Conservation (phyloP, 1,140 invertebrate genomes). For the Scaptomyza hsui region DNA sequence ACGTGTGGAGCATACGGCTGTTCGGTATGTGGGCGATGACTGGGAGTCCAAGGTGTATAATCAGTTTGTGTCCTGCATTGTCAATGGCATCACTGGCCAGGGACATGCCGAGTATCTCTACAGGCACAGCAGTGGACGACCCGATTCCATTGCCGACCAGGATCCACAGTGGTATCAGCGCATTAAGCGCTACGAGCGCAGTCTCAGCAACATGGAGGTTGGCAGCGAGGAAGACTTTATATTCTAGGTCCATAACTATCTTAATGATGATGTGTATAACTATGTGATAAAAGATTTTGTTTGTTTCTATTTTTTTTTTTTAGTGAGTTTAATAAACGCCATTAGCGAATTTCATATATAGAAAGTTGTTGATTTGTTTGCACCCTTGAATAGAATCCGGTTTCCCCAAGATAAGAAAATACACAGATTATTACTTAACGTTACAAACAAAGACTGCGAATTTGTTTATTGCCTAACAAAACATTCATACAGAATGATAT, state of each 20-base stretch:
- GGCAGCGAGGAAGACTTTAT: slow-evolving; percentile 54
- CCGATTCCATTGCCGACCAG: slow-evolving; percentile 40
- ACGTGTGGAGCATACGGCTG: slow-evolving; percentile 49
- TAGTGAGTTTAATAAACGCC: too few relatives aligned
- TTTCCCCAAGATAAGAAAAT: too few relatives aligned
- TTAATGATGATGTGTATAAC: not conserved
- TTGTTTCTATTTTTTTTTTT: not conserved
- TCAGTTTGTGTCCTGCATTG: slow-evolving; percentile 76
- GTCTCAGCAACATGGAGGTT: slow-evolving; percentile 57
- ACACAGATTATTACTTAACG: too few relatives aligned
- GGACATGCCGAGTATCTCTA: slow-evolving; percentile 78
- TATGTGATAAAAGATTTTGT: too few relatives aligned
- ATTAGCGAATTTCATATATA: too few relatives aligned
- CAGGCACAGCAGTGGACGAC: slow-evolving; percentile 59
- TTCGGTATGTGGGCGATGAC: slow-evolving; percentile 73
- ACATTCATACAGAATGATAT: too few relatives aligned
- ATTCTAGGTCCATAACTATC: slow-evolving; percentile 46
- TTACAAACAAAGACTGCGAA: too few relatives aligned
- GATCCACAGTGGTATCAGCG: slow-evolving; percentile 78
- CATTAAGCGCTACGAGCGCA: slow-evolving; percentile 66
- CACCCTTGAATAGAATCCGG: too few relatives aligned
- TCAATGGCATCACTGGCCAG: slow-evolving; percentile 71
- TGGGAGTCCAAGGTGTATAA: slow-evolving; percentile 82
- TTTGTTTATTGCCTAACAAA: too few relatives aligned
- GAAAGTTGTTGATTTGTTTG: too few relatives aligned